phyloP scores from a whole-genome alignment of 2,888 invertebrate genomes.

The Ischnura elegans region DNA sequence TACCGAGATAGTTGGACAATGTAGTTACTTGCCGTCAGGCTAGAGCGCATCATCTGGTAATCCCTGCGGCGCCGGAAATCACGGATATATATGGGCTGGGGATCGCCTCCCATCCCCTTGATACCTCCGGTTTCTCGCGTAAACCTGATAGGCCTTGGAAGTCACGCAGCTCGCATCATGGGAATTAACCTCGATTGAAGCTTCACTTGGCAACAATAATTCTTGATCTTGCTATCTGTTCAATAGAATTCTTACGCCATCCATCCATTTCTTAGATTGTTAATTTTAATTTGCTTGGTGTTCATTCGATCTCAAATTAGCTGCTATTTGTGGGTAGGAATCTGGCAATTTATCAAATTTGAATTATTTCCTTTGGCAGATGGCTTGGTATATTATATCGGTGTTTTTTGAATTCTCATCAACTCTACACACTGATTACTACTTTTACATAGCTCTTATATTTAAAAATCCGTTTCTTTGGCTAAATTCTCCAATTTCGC shows the following conservation, averaged over 20 bases:
- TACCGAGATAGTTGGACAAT: conserved; percentile 40
- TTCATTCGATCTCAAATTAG: too few relatives aligned
- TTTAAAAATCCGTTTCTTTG: too few relatives aligned
- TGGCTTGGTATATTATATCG: too few relatives aligned
- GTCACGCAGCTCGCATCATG: neutral
- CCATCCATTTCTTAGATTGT: neutral
- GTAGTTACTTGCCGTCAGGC: conserved; percentile 69
- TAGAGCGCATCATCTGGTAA: conserved; percentile 20
- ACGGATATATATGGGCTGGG: neutral
- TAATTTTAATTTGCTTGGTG: too few relatives aligned
- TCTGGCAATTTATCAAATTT: too few relatives aligned
- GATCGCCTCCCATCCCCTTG: neutral
- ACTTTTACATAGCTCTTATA: too few relatives aligned
- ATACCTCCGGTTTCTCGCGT: neutral
- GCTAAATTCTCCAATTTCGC: too few relatives aligned
- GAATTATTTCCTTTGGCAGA: too few relatives aligned
- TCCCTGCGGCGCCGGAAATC: neutral
- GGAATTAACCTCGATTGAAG: neutral
- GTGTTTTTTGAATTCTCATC: too few relatives aligned
- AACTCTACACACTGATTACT: too few relatives aligned
- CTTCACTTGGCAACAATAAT: neutral
- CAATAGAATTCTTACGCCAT: neutral
- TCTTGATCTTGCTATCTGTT: neutral
- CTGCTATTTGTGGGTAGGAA: too few relatives aligned
- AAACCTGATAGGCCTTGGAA: neutral